Conservation (phyloP, 2,797 vertebrate species). For the Gymnocypris eckloni region DNA sequence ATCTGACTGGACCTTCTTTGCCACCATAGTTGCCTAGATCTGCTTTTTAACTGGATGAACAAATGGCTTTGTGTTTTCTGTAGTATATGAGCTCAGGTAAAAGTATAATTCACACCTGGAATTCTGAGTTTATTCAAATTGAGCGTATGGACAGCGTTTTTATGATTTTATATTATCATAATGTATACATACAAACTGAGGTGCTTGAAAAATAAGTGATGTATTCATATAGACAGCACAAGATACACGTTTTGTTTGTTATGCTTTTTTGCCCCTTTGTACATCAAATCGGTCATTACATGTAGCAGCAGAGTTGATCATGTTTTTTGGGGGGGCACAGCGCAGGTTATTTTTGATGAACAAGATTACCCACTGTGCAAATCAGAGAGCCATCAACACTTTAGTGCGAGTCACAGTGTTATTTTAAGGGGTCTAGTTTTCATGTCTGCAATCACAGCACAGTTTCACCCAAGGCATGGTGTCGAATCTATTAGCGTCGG, state of each 20-base stretch:
- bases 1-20: background rate
- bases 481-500: conserved; percentile 34
- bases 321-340: conserved; percentile 23
- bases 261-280: conserved; percentile 8
- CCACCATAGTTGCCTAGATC: background rate
- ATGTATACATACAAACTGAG: conserved; percentile 10
- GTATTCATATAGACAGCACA: conserved; percentile 5
- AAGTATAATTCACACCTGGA: conserved; percentile 22
- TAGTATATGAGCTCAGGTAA: background rate
- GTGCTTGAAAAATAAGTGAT: conserved; percentile 11
- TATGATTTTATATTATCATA: conserved; percentile 24
- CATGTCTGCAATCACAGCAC: conserved; percentile 34
- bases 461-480: conserved; percentile 40
- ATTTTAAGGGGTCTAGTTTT: conserved; percentile 44
- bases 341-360: conserved; percentile 47
- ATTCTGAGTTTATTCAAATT: conserved; percentile 6
- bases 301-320: conserved; percentile 4
- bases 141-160: background rate
- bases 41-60: background rate
- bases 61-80: background rate
- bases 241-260: background rate
- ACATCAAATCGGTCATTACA: conserved; percentile 26
- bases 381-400: conserved; percentile 48
- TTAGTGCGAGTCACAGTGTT: conserved; percentile 34
- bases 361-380: conserved; percentile 42